Evolutionary conservation across 2,888 invertebrate species (phyloP).

Genomic region (Pyrrhia umbra): DNA sequence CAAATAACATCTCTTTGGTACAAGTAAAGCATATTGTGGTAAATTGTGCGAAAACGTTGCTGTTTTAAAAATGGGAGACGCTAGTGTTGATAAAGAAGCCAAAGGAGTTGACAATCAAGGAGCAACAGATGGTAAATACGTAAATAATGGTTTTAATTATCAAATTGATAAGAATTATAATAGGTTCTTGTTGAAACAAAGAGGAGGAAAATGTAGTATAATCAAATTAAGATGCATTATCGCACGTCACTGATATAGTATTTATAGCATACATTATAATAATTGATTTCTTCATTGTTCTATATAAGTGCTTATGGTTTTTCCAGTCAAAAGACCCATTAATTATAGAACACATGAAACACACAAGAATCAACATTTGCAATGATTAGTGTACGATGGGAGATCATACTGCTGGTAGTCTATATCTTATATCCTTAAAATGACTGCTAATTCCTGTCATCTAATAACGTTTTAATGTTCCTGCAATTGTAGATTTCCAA

Average conservation of each 20-base stretch:
- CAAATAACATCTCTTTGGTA: conserved; percentile 68
- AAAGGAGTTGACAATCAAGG: conserved; percentile 76
- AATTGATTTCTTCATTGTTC: not conserved
- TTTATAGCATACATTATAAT: not conserved
- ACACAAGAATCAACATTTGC: not conserved
- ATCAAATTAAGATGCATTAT: conserved; percentile 10
- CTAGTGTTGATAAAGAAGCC: conserved; percentile 31
- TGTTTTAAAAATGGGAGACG: conserved; percentile 58
- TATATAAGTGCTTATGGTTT: not conserved
- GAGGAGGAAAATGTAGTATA: not conserved
- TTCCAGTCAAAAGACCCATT: not conserved
- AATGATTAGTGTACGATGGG: too few species aligned
- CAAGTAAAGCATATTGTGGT: conserved; percentile 40
- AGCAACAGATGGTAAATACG: conserved; percentile 75
- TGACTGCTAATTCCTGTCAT: too few species aligned
- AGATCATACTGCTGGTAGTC: too few species aligned
- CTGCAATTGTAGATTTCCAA: too few species aligned
- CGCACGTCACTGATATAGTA: not conserved
- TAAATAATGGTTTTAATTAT: conserved; percentile 6
- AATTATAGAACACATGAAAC: not conserved
- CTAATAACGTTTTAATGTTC: too few species aligned
- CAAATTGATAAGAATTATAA: conserved; percentile 20
- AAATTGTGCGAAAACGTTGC: not conserved
- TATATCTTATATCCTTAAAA: too few species aligned
- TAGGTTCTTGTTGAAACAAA: conserved; percentile 22